phyloP scores from a whole-genome alignment of 2,888 invertebrate species.

The Polyploca ridens region DNA sequence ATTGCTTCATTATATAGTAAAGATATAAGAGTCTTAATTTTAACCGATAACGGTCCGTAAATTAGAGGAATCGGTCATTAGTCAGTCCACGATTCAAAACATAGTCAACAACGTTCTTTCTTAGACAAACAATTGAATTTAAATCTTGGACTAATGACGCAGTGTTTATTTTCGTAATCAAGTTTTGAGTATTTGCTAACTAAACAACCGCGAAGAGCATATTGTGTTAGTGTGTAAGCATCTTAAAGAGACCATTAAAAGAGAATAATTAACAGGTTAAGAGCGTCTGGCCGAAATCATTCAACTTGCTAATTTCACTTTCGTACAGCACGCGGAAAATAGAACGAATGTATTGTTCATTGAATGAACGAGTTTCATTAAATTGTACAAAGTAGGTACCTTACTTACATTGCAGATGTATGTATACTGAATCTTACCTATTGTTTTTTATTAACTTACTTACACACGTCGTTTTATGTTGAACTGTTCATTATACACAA shows the following conservation, averaged over 20 bases:
- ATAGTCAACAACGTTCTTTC: no score
- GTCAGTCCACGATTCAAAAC: no score
- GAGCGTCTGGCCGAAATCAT: slow-evolving; percentile 44
- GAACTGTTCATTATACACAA: no score
- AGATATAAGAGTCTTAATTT: no score
- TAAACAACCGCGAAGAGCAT: background rate
- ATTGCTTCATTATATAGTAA: no score
- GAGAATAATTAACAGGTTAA: slow-evolving; percentile 40
- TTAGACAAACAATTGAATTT: background rate
- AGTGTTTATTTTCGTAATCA: background rate
- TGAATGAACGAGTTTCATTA: slow-evolving; percentile 30
- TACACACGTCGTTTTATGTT: no score
- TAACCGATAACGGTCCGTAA: no score
- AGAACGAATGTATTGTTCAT: slow-evolving; percentile 30
- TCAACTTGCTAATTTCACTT: slow-evolving; percentile 57
- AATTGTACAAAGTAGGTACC: slow-evolving; percentile 18
- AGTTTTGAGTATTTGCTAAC: background rate
- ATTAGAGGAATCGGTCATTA: no score
- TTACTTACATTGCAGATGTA: no score
- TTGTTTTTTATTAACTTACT: no score
- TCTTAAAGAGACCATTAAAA: slow-evolving; percentile 16
- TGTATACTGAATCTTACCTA: background rate
- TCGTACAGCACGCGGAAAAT: slow-evolving; percentile 36
- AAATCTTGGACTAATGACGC: background rate
- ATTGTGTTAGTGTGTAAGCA: background rate